Evolutionary conservation across 2,797 vertebrate species (phyloP).

Genomic region (Salmo trutta): DNA sequence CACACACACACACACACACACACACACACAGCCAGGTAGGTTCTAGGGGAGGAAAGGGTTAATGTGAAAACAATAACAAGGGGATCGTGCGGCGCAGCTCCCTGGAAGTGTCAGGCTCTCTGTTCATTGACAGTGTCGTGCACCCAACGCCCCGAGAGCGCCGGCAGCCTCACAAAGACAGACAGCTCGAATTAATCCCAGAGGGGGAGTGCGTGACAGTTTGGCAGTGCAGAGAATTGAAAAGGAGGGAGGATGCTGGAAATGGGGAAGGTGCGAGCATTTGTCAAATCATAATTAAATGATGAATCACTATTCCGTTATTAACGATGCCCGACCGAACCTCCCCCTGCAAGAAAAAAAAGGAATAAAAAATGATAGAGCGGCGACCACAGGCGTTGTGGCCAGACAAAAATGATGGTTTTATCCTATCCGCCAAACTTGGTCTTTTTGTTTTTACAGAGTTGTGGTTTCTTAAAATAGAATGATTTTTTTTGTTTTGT

Average conservation of each 20-base stretch:
- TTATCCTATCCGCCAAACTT: constrained; percentile 38
- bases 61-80: constrained; percentile 81
- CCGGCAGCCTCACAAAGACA: constrained; percentile 91
- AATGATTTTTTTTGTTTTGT: background rate
- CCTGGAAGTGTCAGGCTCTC: constrained; percentile 85
- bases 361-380: constrained; percentile 51
- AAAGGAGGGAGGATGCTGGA: constrained; percentile 40
- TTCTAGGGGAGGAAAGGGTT: constrained; percentile 63
- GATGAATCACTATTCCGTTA: constrained; percentile 99
- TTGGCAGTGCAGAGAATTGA: constrained; percentile 98
- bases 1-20: no score
- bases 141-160: constrained; percentile 88
- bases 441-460: no score
- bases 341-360: constrained; percentile 46
- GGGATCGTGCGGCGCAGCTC: constrained; percentile 74
- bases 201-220: constrained; percentile 94
- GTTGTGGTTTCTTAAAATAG: background rate
- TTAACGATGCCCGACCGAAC: constrained; percentile 82
- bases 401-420: constrained; percentile 47
- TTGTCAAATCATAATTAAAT: constrained; percentile 99
- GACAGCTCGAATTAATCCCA: constrained; percentile 99
- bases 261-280: constrained; percentile 84
- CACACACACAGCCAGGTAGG: background rate
- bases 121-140: constrained; percentile 88
- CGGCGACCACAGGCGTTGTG: constrained; percentile 52